Conservation (phyloP, 2,113 vertebrate genomes). For the Vireo altiloquus region DNA sequence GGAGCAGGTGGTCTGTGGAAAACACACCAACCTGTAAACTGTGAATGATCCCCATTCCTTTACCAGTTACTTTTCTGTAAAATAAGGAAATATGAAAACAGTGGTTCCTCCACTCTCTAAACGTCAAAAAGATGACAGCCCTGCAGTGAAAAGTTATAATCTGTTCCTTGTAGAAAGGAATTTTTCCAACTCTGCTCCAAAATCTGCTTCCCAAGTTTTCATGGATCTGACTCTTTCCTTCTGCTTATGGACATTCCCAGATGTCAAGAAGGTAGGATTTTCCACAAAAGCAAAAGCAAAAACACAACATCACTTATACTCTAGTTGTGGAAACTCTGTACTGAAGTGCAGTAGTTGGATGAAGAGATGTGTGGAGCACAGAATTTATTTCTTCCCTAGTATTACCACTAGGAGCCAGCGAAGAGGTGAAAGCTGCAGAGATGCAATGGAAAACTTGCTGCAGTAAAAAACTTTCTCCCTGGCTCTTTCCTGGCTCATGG, state of each 20-base stretch:
- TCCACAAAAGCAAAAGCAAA: background rate
- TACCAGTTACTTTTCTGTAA: background rate
- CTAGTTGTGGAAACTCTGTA: background rate
- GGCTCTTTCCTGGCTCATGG: background rate
- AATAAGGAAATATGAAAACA: background rate
- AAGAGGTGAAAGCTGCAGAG: background rate
- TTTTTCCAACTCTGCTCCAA: background rate
- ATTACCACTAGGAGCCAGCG: background rate
- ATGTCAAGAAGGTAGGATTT: background rate
- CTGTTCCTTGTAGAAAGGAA: background rate
- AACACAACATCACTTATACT: background rate
- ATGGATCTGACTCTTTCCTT: background rate
- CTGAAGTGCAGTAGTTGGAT: background rate
- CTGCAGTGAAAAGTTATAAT: background rate
- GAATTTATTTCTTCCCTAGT: background rate
- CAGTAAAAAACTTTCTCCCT: background rate
- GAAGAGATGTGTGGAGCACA: background rate
- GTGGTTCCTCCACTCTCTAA: background rate
- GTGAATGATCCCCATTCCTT: background rate
- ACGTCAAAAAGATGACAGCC: background rate
- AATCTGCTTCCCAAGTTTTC: background rate
- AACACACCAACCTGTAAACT: accelerated
- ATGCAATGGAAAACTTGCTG: background rate
- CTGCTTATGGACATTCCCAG: background rate
- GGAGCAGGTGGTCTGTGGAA: background rate